Evolutionary conservation across 30 jellyfish, hydroid and myxozoan genomes (phyloP).

Genomic region (Phacellophora camtschatica): DNA sequence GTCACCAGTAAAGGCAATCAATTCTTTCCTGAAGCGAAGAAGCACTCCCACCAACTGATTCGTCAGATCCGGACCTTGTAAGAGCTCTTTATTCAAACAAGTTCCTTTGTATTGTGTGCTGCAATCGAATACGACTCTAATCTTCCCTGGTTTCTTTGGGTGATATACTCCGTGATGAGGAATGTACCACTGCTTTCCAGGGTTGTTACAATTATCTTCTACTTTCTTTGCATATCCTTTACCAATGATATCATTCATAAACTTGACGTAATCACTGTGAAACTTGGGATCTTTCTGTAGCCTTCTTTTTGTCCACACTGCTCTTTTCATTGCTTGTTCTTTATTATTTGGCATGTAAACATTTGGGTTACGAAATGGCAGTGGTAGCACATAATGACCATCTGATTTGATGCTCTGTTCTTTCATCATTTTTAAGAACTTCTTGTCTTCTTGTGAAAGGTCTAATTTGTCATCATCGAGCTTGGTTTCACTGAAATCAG

Average conservation of each 20-base stretch:
- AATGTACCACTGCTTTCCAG: slow-evolving; percentile 30
- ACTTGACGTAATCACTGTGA: slow-evolving; percentile 20
- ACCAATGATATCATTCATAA: slow-evolving; percentile 35
- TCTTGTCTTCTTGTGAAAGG: not conserved
- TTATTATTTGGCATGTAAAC: slow-evolving; percentile 24
- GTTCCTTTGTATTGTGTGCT: slow-evolving; percentile 51
- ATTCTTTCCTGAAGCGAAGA: slow-evolving; percentile 54
- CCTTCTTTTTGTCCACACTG: not conserved
- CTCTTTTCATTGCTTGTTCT: slow-evolving; percentile 31
- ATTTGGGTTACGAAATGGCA: slow-evolving; percentile 46
- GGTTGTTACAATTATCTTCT: slow-evolving; percentile 5
- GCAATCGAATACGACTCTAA: slow-evolving; percentile 63
- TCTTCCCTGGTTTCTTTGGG: slow-evolving; percentile 72
- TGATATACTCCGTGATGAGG: slow-evolving; percentile 69
- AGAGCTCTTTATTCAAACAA: slow-evolving; percentile 34
- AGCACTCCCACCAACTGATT: slow-evolving; percentile 61
- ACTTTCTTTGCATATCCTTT: slow-evolving; percentile 44
- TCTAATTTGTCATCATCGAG: not conserved
- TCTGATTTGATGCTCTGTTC: not conserved
- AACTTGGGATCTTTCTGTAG: not conserved
- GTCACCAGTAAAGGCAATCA: slow-evolving; percentile 61
- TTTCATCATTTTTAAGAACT: not conserved
- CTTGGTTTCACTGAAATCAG: not conserved
- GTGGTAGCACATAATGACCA: slow-evolving; percentile 56
- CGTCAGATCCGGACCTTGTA: slow-evolving; percentile 68